Conservation (phyloP, 2,888 invertebrate genomes). For the Melinaea menophilus region DNA sequence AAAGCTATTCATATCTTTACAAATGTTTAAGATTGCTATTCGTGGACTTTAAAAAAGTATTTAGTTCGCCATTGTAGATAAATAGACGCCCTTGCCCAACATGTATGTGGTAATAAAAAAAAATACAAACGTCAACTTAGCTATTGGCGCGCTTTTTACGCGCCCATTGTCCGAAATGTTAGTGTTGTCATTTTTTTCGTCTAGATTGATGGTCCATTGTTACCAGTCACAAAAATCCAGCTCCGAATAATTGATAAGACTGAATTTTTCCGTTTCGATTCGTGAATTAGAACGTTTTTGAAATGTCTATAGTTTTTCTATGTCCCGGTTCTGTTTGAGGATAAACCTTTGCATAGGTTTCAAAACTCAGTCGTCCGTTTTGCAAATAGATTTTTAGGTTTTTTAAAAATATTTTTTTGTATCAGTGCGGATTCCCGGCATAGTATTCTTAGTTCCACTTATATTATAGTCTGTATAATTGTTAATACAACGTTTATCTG, state of each 20-base stretch:
- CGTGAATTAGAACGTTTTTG: slow-evolving; percentile 52
- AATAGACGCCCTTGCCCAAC: too few relatives aligned
- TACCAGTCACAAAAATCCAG: slow-evolving; percentile 61
- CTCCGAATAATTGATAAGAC: slow-evolving; percentile 67
- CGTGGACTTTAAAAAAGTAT: too few relatives aligned
- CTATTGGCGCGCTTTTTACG: slow-evolving; percentile 42
- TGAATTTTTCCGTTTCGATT: slow-evolving; percentile 44
- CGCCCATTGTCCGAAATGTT: slow-evolving; percentile 56
- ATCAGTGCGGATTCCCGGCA: too few relatives aligned
- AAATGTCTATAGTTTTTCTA: slow-evolving; percentile 18
- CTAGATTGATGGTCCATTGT: slow-evolving; percentile 71
- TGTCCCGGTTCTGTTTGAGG: slow-evolving; percentile 12
- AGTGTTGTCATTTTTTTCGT: slow-evolving; percentile 63
- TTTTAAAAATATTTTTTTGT: too few relatives aligned
- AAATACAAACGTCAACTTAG: slow-evolving; percentile 6
- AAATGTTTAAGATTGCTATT: too few relatives aligned
- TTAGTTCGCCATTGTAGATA: too few relatives aligned
- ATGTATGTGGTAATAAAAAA: too few relatives aligned
- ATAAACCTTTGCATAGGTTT: slow-evolving; percentile 13
- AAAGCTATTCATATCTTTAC: too few relatives aligned
- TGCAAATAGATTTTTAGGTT: slow-evolving; percentile 20
- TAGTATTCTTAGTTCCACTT: too few relatives aligned
- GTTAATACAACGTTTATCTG: too few relatives aligned
- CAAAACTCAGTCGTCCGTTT: slow-evolving; percentile 17
- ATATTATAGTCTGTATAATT: too few relatives aligned